Conservation (phyloP, 2,888 invertebrate species). For the Epistrophe grossulariae region DNA sequence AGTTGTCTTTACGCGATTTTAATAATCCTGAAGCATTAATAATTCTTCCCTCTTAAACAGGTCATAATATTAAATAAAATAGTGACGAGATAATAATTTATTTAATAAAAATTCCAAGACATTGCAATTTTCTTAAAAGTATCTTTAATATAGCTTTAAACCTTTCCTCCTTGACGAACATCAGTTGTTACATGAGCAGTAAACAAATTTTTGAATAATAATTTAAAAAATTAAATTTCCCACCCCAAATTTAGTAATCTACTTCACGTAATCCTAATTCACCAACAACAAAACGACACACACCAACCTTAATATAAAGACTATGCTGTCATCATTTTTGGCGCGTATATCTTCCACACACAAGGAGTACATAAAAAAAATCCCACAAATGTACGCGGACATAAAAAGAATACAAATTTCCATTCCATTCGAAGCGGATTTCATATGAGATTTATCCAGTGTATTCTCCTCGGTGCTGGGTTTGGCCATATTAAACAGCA, state of each 20-base stretch:
- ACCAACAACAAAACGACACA: not conserved
- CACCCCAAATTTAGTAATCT: not conserved
- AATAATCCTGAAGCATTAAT: no score
- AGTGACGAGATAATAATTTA: not conserved
- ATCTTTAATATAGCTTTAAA: not conserved
- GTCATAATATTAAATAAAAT: not conserved
- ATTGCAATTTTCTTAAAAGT: not conserved
- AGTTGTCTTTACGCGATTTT: no score
- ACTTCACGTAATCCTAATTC: not conserved
- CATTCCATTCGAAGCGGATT: conserved; percentile 14
- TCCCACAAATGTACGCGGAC: not conserved
- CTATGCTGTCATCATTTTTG: not conserved
- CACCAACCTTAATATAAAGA: not conserved
- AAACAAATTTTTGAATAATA: conserved; percentile 20
- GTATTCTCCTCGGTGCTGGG: not conserved
- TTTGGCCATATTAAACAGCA: not conserved
- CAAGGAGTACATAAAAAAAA: not conserved
- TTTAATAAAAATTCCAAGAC: not conserved
- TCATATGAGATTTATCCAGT: conserved; percentile 11
- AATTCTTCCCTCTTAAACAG: not conserved
- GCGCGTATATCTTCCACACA: not conserved
- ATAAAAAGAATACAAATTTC: conserved; percentile 12
- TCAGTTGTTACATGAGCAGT: not conserved
- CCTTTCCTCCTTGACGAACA: not conserved
- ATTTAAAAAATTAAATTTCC: conserved; percentile 5